These are phyloP conservation scores for Columba guinea DNA, from an alignment of 2,797 vertebrate species.

Conservation along the genomic window DNA sequence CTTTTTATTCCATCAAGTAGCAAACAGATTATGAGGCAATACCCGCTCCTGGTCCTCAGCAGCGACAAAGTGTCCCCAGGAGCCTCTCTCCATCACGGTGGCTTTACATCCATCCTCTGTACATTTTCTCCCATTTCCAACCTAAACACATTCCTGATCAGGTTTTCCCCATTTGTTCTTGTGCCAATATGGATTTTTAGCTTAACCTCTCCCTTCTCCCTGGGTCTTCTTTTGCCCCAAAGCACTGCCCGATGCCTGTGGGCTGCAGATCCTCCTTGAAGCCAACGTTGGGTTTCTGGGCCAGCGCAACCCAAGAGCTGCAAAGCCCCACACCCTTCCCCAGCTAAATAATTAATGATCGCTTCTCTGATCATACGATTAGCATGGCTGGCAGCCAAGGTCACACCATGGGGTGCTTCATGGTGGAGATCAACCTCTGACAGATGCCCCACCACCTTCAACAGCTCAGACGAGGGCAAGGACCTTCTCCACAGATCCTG, in stretches of 20 bases:
- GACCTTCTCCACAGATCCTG: neutral
- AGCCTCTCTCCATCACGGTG: neutral
- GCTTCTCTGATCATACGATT: neutral
- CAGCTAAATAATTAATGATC: neutral
- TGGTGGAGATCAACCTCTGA: neutral
- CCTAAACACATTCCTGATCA: neutral
- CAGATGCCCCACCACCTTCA: neutral
- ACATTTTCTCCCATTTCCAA: neutral
- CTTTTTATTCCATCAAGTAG: neutral
- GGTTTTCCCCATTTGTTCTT: neutral
- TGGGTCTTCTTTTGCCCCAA: neutral
- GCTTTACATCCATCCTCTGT: neutral
- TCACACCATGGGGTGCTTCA: rapidly evolving
- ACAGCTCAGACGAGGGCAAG: neutral
- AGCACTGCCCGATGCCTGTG: rapidly evolving
- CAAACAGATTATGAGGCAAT: neutral
- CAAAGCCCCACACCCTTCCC: neutral
- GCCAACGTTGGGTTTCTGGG: rapidly evolving
- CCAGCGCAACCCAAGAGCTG: neutral
- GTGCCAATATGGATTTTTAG: neutral
- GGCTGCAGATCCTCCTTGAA: neutral
- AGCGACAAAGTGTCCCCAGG: rapidly evolving
- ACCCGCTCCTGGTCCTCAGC: neutral
- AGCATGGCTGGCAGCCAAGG: neutral
- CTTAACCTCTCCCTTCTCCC: neutral